Base-by-base conservation (phyloP, 2,888 invertebrate genomes). In the Criorhina ranunculi region DNA sequence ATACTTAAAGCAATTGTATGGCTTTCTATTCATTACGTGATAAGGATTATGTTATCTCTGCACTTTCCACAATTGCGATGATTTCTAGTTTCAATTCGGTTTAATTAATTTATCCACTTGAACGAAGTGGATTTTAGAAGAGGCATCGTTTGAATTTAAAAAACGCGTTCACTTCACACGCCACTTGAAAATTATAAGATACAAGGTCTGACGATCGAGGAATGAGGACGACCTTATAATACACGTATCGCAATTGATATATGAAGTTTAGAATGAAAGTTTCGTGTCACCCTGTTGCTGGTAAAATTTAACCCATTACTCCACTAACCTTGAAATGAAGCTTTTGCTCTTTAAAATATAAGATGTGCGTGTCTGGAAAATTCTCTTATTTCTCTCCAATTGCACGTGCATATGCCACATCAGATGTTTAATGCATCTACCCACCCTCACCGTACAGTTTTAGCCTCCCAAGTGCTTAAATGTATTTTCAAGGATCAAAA, bases 401-500 rank as follows among this genome's bases (percentile, higher is more conserved):
- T 69, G 73, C 44, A 66, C 42, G 67, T 64, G 64, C 55, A 60
- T 60, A 55, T 78, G 59, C 40, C 66, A 24, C 12, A 35, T 15
- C 17, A 67, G 8, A 53, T 49, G 49, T 29, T 17, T 19, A 70
- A 46, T n/a, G 9, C 35, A 24, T 51, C 29, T 44, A 12, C 44
- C 75, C 46, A 62, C 79, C 62, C 46, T 33, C 40, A 49, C 31
- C 40, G 4, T 4, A 4, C 53, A 1, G 9, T 55, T 12, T 33
- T 35, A 17, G 40, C 66, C 60, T 59, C 62, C 12, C 46, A 42
- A 62, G 59, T 53, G 46, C 64, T 76, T 75, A 70, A 80, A 70
- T 85, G 64, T 51, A 66, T 60, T 55, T 55, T 53, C 80, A 80
- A 85, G 75, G 85, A 80, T 85, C 37, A 59, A 75, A 69, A 75